phyloP scores from a whole-genome alignment of 2,113 vertebrate genomes.

The Ceuthmochares aereus region DNA sequence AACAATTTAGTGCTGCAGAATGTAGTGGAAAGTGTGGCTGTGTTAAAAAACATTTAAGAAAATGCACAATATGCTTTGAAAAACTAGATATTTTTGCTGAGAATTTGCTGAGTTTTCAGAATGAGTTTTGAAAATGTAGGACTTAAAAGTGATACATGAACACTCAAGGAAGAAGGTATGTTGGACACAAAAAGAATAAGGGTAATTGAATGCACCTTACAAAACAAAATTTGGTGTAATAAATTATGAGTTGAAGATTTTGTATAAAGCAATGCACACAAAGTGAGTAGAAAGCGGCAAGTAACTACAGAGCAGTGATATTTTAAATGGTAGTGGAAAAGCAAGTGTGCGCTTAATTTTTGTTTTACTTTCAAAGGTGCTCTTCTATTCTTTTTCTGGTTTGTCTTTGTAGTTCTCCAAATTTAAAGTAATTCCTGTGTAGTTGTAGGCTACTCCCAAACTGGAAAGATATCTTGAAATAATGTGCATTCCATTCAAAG shows the following conservation, averaged over 20 bases:
- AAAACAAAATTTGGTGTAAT: background rate
- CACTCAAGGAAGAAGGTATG: background rate
- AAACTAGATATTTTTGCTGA: background rate
- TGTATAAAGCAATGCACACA: background rate
- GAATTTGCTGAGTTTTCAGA: background rate
- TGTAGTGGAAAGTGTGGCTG: background rate
- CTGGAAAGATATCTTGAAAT: background rate
- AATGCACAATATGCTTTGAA: background rate
- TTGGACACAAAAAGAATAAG: background rate
- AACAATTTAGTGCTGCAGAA: background rate
- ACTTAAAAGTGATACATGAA: background rate
- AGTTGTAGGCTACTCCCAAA: background rate
- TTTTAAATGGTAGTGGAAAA: background rate
- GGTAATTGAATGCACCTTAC: background rate
- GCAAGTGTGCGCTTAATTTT: background rate
- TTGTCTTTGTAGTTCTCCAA: background rate
- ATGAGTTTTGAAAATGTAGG: background rate
- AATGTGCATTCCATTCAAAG: background rate
- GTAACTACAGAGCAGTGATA: background rate
- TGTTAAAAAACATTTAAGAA: background rate
- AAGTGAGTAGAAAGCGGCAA: background rate
- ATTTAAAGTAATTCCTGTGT: background rate
- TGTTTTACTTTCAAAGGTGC: background rate
- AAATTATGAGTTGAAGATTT: background rate
- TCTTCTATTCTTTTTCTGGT: background rate